A percentile compares a stretch with the other conserved stretches of the same genome.
phyloP scores from a whole-genome alignment of 1,140 invertebrate species.

The Liolophura sinensis region DNA sequence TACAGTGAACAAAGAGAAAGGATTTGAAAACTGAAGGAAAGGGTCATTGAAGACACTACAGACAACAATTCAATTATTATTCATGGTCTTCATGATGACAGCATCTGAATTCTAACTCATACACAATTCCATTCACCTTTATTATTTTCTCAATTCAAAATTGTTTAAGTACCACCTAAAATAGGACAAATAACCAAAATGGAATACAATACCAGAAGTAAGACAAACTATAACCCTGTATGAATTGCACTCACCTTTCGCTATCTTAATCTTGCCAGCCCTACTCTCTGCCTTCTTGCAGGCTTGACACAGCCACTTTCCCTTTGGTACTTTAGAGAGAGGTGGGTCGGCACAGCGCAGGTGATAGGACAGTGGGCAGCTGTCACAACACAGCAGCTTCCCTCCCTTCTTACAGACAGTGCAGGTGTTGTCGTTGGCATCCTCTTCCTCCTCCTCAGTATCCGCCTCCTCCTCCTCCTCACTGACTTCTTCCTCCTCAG shows the following conservation, averaged over 20 bases:
- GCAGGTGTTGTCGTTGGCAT: slow-evolving; percentile 45
- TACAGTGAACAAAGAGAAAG: too few relatives aligned
- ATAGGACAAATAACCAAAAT: neutral
- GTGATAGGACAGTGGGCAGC: slow-evolving; percentile 91
- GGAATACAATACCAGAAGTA: neutral
- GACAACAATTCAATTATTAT: too few relatives aligned
- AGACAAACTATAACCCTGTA: neutral
- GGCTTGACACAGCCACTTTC: slow-evolving; percentile 52
- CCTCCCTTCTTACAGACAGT: slow-evolving; percentile 50
- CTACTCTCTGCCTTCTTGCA: slow-evolving; percentile 40
- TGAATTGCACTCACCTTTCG: slow-evolving; percentile 26
- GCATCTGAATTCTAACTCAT: too few relatives aligned
- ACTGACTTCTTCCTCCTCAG: slow-evolving; percentile 32
- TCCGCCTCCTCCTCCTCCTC: neutral
- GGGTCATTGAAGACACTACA: too few relatives aligned
- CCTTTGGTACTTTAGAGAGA: slow-evolving; percentile 85
- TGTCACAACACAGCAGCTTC: slow-evolving; percentile 87
- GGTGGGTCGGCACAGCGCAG: slow-evolving; percentile 90
- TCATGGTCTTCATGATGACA: too few relatives aligned
- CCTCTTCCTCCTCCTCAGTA: neutral
- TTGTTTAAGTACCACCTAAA: too few relatives aligned
- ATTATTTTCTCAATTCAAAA: too few relatives aligned
- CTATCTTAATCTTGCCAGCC: slow-evolving; percentile 55
- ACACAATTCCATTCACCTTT: too few relatives aligned
- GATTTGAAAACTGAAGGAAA: too few relatives aligned